Evolutionary conservation across 2,113 vertebrate genomes (phyloP).

Genomic region (Ancistrus triradiatus): DNA sequence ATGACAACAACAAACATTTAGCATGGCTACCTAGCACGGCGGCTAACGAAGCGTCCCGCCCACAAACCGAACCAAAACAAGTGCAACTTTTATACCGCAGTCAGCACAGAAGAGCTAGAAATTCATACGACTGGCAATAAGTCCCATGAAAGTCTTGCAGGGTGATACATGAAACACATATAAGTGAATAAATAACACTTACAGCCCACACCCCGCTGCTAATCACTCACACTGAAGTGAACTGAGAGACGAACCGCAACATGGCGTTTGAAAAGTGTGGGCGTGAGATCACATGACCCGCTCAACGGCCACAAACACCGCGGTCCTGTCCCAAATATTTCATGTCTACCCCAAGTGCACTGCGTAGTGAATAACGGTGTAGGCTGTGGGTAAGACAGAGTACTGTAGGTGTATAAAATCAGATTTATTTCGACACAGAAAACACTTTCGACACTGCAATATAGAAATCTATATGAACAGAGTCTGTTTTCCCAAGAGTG

Average conservation of each 20-base stretch:
- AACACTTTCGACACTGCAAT: too few species aligned
- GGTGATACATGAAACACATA: neutral
- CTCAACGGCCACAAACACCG: too few species aligned
- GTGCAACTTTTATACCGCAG: slow-evolving; percentile 7
- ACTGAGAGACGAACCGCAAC: slow-evolving; percentile 14
- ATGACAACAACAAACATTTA: neutral
- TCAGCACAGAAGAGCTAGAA: too few species aligned
- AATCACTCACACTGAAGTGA: slow-evolving; percentile 9
- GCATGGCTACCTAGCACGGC: slow-evolving; percentile 22
- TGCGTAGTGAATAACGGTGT: too few species aligned
- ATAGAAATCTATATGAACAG: too few species aligned
- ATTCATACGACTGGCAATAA: too few species aligned
- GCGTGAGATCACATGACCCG: slow-evolving; percentile 38
- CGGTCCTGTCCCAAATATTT: neutral
- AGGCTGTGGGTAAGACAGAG: too few species aligned
- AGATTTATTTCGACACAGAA: too few species aligned
- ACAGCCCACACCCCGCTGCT: neutral
- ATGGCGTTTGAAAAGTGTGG: slow-evolving; percentile 48
- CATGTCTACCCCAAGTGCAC: too few species aligned
- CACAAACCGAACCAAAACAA: slow-evolving; percentile 35
- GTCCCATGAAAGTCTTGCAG: too few species aligned
- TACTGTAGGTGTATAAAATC: too few species aligned
- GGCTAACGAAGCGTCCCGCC: slow-evolving; percentile 31
- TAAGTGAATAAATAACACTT: neutral
- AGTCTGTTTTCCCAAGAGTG: too few species aligned